Conservation (phyloP, 2,888 invertebrate genomes). For the Lordiphosa andalusiaca region DNA sequence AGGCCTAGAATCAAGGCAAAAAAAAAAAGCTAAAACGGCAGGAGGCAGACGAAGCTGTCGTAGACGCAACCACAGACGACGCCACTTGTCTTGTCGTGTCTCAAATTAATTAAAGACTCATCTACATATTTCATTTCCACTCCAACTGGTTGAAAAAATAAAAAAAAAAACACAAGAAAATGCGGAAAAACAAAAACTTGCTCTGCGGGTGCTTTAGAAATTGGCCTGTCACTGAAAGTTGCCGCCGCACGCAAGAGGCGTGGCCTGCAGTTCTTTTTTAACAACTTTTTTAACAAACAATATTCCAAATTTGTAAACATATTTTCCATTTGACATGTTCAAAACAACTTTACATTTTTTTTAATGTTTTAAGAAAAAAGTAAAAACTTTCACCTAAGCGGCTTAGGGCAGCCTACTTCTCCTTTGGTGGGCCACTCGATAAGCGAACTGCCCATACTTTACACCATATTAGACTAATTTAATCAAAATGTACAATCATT, state of each 20-base stretch:
- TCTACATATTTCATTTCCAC: conserved; percentile 75
- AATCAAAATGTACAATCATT: conserved; percentile 67
- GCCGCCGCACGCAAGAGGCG: conserved; percentile 30
- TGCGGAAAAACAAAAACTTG: conserved; percentile 55
- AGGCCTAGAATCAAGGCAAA: conserved; percentile 25
- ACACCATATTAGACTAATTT: conserved; percentile 68
- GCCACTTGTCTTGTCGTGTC: conserved; percentile 76
- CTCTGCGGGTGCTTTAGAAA: conserved; percentile 55
- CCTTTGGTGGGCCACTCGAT: conserved; percentile 52
- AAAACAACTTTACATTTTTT: conserved; percentile 37
- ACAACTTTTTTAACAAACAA: conserved; percentile 52
- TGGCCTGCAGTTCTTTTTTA: conserved; percentile 36
- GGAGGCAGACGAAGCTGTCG: conserved; percentile 51
- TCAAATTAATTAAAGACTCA: conserved; percentile 75
- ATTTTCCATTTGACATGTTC: conserved; percentile 21
- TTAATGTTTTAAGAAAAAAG: too few species aligned
- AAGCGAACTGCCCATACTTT: conserved; percentile 48
- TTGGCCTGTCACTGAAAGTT: conserved; percentile 66
- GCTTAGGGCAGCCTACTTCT: conserved; percentile 37
- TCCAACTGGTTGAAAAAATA: conserved; percentile 62
- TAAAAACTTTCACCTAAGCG: conserved; percentile 55
- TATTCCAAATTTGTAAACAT: conserved; percentile 28
- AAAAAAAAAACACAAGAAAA: conserved; percentile 46
- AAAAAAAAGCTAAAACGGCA: conserved; percentile 47
- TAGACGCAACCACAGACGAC: conserved; percentile 60